Conservation (phyloP, 2,888 invertebrate genomes). For the Diadegma fenestrale region DNA sequence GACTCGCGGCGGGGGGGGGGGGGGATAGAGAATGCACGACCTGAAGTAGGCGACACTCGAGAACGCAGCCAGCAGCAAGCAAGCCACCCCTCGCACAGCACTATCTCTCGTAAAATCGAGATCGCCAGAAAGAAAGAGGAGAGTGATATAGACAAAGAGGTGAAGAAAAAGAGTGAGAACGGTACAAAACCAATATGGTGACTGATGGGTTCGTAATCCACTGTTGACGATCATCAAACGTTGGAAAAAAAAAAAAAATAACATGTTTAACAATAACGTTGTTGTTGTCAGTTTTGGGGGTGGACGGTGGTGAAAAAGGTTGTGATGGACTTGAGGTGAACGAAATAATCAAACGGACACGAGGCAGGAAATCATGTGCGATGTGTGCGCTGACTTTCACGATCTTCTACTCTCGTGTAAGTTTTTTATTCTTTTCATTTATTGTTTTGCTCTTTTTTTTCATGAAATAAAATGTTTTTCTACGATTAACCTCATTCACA, state of each 20-base stretch:
- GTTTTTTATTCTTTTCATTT: conserved; percentile 80
- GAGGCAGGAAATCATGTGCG: conserved; percentile 90
- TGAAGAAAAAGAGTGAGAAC: conserved; percentile 49
- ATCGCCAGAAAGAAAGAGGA: conserved; percentile 42
- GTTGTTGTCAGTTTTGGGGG: conserved; percentile 74
- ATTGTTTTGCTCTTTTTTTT: conserved; percentile 25
- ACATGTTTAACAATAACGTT: conserved; percentile 78
- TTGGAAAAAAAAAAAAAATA: conserved; percentile 66
- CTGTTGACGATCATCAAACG: conserved; percentile 76
- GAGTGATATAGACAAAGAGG: conserved; percentile 45
- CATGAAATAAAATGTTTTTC: conserved; percentile 16
- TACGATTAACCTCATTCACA: background rate
- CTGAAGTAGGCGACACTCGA: conserved; percentile 74
- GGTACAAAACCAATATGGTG: conserved; percentile 82
- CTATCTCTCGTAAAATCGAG: conserved; percentile 14
- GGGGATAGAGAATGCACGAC: conserved; percentile 29
- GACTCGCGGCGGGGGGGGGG: background rate
- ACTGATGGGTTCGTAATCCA: conserved; percentile 81
- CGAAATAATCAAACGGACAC: conserved; percentile 72
- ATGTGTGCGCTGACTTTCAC: conserved; percentile 97
- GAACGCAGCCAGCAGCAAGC: conserved; percentile 58
- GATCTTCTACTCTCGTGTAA: conserved; percentile 95
- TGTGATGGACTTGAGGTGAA: conserved; percentile 80
- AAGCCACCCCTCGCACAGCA: background rate
- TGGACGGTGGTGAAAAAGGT: conserved; percentile 75